These are phyloP conservation scores for Temnopleurus reevesii DNA, from an alignment of 53 echinoderm and acorn worm species.

Conservation along the genomic window DNA sequence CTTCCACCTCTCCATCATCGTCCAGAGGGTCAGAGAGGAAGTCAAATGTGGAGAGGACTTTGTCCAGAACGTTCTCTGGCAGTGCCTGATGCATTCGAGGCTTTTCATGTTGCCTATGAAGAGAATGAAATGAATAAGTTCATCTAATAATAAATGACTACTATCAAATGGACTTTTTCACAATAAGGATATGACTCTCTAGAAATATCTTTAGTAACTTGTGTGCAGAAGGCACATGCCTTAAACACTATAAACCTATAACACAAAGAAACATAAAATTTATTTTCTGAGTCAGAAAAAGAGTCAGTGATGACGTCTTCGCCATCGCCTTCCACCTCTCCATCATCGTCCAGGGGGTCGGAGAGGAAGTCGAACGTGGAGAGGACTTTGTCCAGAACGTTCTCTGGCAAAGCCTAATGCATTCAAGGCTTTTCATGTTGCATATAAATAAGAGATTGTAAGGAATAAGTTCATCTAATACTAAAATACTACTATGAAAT, in stretches of 20 bases:
- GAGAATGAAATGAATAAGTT: too few relatives aligned
- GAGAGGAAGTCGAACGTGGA: constrained; percentile 87
- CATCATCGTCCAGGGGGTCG: constrained; percentile 66
- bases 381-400: constrained; percentile 85
- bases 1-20: constrained; percentile 78
- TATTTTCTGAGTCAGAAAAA: too few relatives aligned
- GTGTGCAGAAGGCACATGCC: background rate
- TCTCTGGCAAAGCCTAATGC: constrained; percentile 71
- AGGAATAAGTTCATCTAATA: too few relatives aligned
- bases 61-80: constrained; percentile 87
- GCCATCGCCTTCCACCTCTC: constrained; percentile 76
- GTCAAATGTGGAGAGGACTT: constrained; percentile 83
- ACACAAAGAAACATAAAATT: too few relatives aligned
- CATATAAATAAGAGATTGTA: too few relatives aligned
- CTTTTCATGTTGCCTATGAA: constrained; percentile 68
- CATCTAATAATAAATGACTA: too few relatives aligned
- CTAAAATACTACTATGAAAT: too few relatives aligned
- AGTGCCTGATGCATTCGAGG: constrained; percentile 64
- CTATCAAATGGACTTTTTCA: background rate
- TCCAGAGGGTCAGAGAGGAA: constrained; percentile 71
- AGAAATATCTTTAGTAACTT: background rate
- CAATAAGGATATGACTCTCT: too few relatives aligned
- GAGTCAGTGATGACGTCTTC: constrained; percentile 74
- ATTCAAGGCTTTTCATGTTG: constrained; percentile 69
- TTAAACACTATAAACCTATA: background rate